phyloP scores from a whole-genome alignment of 2,113 vertebrate species.

The Anhinga rufa region DNA sequence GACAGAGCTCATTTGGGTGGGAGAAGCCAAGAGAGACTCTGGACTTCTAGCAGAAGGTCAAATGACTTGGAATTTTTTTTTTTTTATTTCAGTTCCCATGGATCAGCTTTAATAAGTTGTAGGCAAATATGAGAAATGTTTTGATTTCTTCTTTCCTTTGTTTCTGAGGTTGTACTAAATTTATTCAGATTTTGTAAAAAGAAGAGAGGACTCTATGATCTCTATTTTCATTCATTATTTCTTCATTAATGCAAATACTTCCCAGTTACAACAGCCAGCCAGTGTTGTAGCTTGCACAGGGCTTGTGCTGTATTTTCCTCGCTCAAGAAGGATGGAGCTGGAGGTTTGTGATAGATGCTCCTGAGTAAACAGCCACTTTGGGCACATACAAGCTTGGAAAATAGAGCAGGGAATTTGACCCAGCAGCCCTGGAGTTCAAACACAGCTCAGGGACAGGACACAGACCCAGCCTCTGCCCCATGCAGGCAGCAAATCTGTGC shows the following conservation, averaged over 20 bases:
- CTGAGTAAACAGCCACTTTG: neutral
- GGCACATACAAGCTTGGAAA: neutral
- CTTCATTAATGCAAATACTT: neutral
- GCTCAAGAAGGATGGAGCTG: neutral
- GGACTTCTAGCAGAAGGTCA: neutral
- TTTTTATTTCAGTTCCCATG: neutral
- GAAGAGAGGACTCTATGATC: neutral
- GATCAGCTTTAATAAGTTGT: neutral
- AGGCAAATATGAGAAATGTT: neutral
- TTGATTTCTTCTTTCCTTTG: neutral
- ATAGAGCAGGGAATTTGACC: neutral
- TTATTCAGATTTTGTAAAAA: neutral
- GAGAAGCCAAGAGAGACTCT: neutral
- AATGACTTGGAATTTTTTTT: neutral
- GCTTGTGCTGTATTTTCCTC: neutral
- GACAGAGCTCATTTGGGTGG: accelerated
- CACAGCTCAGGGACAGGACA: neutral
- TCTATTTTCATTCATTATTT: neutral
- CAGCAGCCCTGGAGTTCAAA: neutral
- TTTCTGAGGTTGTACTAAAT: neutral
- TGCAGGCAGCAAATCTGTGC: neutral
- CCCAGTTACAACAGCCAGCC: neutral
- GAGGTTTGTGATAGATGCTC: neutral
- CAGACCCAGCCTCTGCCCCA: neutral
- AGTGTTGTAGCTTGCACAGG: neutral